Percentiles rank a stretch among this genome's conserved stretches.
Evolutionary conservation across 2,113 vertebrate genomes (phyloP).

Genomic region (Corythornis madagascariensis): DNA sequence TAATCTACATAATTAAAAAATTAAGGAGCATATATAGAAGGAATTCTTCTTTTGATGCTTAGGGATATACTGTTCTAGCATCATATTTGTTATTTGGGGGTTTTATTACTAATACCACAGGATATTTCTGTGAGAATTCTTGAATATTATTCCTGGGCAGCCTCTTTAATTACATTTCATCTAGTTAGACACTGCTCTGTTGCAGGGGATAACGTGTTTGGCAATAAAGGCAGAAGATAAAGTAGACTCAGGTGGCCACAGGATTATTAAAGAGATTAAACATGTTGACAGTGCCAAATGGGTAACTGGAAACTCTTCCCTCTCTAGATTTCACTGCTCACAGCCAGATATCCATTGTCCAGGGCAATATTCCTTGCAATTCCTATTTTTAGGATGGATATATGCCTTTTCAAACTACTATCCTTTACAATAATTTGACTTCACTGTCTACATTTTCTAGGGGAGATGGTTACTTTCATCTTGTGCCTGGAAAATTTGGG

Average conservation of each 20-base stretch:
- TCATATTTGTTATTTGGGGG: background rate
- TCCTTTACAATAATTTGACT: background rate
- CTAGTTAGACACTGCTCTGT: slow-evolving; percentile 32
- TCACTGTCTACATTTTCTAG: background rate
- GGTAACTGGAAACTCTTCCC: background rate
- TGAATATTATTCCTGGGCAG: slow-evolving; percentile 44
- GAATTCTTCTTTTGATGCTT: background rate
- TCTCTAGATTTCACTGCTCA: background rate
- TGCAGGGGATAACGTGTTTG: background rate
- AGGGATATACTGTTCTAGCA: background rate
- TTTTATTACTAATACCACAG: background rate
- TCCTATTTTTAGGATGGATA: background rate
- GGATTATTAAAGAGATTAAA: slow-evolving; percentile 59
- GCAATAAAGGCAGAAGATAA: slow-evolving; percentile 40
- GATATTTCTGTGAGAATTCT: slow-evolving; percentile 18
- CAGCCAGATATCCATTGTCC: background rate
- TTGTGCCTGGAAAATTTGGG: background rate
- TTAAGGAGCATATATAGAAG: background rate
- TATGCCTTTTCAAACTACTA: fast-evolving
- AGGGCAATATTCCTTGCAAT: background rate
- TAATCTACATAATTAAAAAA: slow-evolving; percentile 6
- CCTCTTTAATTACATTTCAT: slow-evolving; percentile 53
- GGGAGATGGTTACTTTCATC: background rate
- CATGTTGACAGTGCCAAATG: slow-evolving; percentile 39
- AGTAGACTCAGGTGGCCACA: slow-evolving; percentile 45